These are phyloP conservation scores for Philypnodon macrostomus DNA, from an alignment of 2,797 vertebrate species.

Conservation along the genomic window DNA sequence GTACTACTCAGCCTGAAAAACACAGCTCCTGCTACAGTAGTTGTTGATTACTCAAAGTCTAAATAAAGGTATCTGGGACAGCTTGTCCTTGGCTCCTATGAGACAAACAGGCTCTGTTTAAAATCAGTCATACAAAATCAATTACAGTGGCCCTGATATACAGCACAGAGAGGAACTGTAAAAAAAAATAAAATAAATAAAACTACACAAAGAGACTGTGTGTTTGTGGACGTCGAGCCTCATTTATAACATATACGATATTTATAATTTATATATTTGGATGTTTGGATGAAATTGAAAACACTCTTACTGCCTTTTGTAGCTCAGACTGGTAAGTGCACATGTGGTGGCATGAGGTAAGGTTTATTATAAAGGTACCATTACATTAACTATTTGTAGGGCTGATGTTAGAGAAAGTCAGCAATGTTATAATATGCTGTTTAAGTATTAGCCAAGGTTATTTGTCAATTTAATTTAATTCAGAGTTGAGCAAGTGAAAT, in stretches of 20 bases:
- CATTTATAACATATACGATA: not conserved
- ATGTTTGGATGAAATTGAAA: no score
- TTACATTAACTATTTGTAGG: no score
- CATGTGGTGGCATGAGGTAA: no score
- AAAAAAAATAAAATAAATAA: not conserved
- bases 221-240: not conserved
- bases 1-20: not conserved
- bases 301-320: no score
- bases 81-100: not conserved
- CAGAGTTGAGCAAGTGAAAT: no score
- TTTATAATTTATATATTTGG: constrained; percentile 1
- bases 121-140: constrained; percentile 3
- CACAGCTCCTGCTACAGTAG: not conserved
- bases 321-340: no score
- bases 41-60: constrained; percentile 3
- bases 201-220: not conserved
- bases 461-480: no score
- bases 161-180: not conserved
- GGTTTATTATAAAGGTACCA: no score
- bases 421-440: no score
- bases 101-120: constrained; percentile 11
- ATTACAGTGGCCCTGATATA: not conserved
- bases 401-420: no score
- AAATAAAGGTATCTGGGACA: not conserved
- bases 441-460: no score